phyloP scores from a whole-genome alignment of 2,113 vertebrate species.

The Irena cyanogastra region DNA sequence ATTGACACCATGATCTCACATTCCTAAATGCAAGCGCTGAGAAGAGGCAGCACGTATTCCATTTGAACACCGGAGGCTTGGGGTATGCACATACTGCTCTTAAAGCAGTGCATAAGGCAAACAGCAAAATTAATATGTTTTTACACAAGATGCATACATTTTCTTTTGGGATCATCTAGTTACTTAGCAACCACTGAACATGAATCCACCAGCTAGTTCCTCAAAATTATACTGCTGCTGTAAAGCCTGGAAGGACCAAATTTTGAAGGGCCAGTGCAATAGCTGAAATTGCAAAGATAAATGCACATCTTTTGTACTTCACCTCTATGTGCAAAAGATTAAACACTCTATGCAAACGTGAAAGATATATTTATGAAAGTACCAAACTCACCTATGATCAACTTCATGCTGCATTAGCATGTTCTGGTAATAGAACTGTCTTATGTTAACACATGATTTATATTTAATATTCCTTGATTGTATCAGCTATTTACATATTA shows the following conservation, averaged over 20 bases:
- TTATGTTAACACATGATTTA: background rate
- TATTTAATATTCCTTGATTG: background rate
- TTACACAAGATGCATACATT: slow-evolving; percentile 21
- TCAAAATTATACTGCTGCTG: background rate
- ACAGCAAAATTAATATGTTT: slow-evolving; percentile 24
- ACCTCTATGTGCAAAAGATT: background rate
- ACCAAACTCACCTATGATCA: background rate
- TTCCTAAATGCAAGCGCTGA: background rate
- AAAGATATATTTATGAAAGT: background rate
- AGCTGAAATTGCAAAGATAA: background rate
- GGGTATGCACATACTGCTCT: background rate
- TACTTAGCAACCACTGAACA: slow-evolving; percentile 53
- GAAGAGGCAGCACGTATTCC: background rate
- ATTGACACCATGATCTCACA: background rate
- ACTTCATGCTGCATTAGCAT: background rate
- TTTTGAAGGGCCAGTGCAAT: background rate
- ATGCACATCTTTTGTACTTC: background rate
- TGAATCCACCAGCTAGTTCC: background rate
- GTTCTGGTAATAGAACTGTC: background rate
- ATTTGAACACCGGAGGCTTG: background rate
- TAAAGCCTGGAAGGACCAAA: background rate
- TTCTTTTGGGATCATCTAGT: slow-evolving; percentile 39
- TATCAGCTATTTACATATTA: background rate
- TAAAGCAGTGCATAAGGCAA: background rate
- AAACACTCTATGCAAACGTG: background rate